These are phyloP conservation scores for Sebastiscus albofasciatus DNA, from an alignment of 2,797 vertebrate species.

Conservation along the genomic window DNA sequence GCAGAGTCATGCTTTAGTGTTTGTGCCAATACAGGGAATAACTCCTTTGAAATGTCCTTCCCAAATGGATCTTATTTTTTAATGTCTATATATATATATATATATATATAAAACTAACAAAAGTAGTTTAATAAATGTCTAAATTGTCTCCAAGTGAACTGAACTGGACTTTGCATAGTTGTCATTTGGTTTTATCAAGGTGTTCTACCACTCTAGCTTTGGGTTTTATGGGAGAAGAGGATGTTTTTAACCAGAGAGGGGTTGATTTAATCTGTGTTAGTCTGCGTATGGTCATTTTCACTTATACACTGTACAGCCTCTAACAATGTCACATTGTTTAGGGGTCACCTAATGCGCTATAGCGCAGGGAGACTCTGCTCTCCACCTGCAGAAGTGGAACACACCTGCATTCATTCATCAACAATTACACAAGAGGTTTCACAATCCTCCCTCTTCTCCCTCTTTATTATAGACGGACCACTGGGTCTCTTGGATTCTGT, in stretches of 20 bases:
- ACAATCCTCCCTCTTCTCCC: neutral
- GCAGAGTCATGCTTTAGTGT: neutral
- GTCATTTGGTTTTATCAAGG: neutral
- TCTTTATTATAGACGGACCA: neutral
- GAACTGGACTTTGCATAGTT: neutral
- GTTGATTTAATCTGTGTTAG: neutral
- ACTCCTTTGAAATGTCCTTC: neutral
- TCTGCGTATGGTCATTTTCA: neutral
- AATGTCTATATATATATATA: neutral
- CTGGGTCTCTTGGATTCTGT: neutral
- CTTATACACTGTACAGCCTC: neutral
- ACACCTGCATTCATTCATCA: constrained; percentile 71
- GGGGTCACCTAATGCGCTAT: constrained; percentile 36
- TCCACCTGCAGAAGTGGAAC: constrained; percentile 44
- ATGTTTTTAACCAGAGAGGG: neutral
- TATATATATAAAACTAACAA: neutral
- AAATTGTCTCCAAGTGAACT: neutral
- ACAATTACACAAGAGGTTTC: constrained; percentile 22
- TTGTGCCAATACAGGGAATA: neutral
- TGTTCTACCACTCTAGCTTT: neutral
- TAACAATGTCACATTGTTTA: constrained; percentile 34
- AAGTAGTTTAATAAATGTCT: neutral
- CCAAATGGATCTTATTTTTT: neutral
- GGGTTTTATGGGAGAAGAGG: neutral
- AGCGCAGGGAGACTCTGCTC: constrained; percentile 31